Evolutionary conservation across 2,888 invertebrate genomes (phyloP), one percentile per base, ranked within the genome.

Genomic region (Lacanobia oleracea): DNA sequence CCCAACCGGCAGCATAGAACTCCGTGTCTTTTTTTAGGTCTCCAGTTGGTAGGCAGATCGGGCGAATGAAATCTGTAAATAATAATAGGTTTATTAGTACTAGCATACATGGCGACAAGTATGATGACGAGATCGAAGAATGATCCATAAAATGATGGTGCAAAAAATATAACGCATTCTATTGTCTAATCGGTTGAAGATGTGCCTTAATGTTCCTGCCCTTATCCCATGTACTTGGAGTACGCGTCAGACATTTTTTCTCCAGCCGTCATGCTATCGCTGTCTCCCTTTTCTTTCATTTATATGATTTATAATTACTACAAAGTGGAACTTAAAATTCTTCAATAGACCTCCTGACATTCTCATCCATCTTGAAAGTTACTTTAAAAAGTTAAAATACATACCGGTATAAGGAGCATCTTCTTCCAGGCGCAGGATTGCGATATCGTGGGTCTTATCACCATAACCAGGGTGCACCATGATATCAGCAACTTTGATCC

Each of bases 51-150:
- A 91, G 62, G 70, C 92, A 92, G 27, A 89, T 85, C 1, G 91
- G 91, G 7, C 92, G 82, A 66, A 92, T 91, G 68, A 91, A 92
- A 71, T 92, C 92, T 92, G 87, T 21, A 76, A 87, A 60, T 8
- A 70, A 57, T 9, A 45, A 60, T 16, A 27, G 2, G 12, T 43
- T 67, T 51, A 63, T 83, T 48, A 80, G 33, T 59, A 45, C 10
- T 0, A 18, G 48, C 48, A n/a, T 54, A n/a, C 0, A 37, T 51
- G 5, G 12, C 43, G 12, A 9, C 0, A 14, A 60, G 16, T 53
- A 0, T 54, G 18, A 43, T 48, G 48, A 48, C 0, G 18, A 48
- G 48, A 6, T 18, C 45, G 14, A 14, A 12, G 1, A 4, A 14
- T 5, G 5, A 43, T 43, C 43, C 14, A 43, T 40, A 9, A 10